phyloP scores from a whole-genome alignment of 2,888 invertebrate species.

The Cetonia aurata region DNA sequence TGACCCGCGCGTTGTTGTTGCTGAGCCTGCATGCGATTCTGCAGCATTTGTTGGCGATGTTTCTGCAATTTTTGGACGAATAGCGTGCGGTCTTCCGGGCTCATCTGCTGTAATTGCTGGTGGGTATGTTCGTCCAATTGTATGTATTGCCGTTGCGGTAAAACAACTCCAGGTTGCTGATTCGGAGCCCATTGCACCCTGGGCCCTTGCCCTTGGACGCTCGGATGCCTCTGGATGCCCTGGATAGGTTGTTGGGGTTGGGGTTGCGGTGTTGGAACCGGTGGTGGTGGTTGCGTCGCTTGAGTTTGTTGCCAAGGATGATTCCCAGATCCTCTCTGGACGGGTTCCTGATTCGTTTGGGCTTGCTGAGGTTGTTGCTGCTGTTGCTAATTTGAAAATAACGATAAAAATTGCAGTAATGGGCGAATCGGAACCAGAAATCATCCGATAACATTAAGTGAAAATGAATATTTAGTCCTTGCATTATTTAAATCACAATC shows the following conservation, averaged over 20 bases:
- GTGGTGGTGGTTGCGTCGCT: constrained; percentile 42
- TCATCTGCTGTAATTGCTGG: constrained; percentile 84
- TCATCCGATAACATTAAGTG: no score
- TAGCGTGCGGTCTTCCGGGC: constrained; percentile 82
- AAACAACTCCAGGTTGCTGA: constrained; percentile 54
- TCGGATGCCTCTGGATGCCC: constrained; percentile 63
- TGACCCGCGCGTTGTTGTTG: constrained; percentile 63
- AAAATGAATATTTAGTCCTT: no score
- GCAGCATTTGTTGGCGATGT: constrained; percentile 69
- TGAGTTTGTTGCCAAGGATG: constrained; percentile 38
- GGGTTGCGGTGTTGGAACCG: constrained; percentile 59
- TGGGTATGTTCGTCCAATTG: constrained; percentile 88
- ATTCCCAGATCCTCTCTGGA: background rate
- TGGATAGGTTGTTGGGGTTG: constrained; percentile 67
- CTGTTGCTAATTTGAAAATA: constrained; percentile 1
- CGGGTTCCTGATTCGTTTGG: constrained; percentile 24
- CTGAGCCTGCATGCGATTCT: constrained; percentile 68
- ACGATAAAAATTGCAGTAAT: background rate
- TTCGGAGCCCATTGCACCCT: constrained; percentile 60
- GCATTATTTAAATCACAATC: no score
- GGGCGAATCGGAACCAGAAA: no score
- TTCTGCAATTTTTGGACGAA: constrained; percentile 84
- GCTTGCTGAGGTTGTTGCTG: constrained; percentile 40
- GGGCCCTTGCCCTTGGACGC: constrained; percentile 64
- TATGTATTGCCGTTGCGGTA: constrained; percentile 77